A percentile compares a stretch with the other conserved stretches of the same genome.
These are phyloP conservation scores for Gopherus flavomarginatus DNA, from an alignment of 2,113 vertebrate genomes.

Conservation along the genomic window DNA sequence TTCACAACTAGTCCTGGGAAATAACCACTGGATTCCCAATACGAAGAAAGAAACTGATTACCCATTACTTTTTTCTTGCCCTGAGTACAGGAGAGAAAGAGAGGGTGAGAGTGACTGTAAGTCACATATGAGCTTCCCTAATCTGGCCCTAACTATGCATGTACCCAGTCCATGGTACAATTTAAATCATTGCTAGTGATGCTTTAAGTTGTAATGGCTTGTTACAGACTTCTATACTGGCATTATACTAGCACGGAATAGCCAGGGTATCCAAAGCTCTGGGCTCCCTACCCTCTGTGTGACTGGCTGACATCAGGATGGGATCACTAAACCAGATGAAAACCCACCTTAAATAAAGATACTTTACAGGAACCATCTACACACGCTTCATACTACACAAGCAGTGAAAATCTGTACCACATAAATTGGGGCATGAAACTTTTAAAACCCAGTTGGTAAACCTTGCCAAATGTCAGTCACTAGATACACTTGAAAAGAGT, in stretches of 20 bases:
- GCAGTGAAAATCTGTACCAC: not conserved
- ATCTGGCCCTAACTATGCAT: accelerated
- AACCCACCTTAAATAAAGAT: not conserved
- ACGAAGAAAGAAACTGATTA: not conserved
- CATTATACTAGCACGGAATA: accelerated
- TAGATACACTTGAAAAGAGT: not conserved
- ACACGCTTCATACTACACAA: not conserved
- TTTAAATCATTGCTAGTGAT: not conserved
- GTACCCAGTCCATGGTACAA: not conserved
- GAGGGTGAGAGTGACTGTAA: not conserved
- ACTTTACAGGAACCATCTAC: not conserved
- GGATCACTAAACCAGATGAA: not conserved
- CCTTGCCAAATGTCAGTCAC: not conserved
- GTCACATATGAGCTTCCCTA: not conserved
- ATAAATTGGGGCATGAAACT: not conserved
- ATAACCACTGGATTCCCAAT: not conserved
- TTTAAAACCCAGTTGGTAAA: not conserved
- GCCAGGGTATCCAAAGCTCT: accelerated
- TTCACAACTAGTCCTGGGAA: not conserved
- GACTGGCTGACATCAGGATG: not conserved
- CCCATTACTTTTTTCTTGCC: not conserved
- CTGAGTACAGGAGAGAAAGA: not conserved
- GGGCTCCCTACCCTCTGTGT: not conserved
- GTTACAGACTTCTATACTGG: not conserved
- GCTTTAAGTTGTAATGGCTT: not conserved